These are phyloP conservation scores for Heliconius hewitsoni DNA, from an alignment of 1,140 invertebrate species.

Conservation along the genomic window DNA sequence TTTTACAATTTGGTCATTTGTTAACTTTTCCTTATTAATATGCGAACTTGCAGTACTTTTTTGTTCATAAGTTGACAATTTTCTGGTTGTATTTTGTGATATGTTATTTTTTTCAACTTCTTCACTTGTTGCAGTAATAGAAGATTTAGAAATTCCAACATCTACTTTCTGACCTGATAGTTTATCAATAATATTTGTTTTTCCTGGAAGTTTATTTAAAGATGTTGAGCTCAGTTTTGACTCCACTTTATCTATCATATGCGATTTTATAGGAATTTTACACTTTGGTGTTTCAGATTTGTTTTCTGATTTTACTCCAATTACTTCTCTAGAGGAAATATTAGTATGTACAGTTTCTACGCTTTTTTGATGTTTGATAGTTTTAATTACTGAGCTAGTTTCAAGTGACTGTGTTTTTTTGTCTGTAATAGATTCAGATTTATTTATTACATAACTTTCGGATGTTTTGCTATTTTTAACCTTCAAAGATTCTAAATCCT, in stretches of 20 bases:
- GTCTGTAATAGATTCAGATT: constrained; percentile 13
- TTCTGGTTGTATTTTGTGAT: neutral
- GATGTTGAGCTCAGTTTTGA: constrained; percentile 13
- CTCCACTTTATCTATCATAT: constrained; percentile 16
- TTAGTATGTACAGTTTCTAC: neutral
- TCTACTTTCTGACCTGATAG: neutral
- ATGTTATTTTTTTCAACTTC: neutral
- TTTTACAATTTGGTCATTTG: neutral
- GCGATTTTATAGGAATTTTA: constrained; percentile 17
- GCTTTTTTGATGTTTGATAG: constrained; percentile 10
- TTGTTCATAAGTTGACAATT: neutral
- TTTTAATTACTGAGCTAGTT: constrained; percentile 15
- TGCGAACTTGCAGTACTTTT: neutral
- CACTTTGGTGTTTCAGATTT: neutral
- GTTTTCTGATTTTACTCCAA: neutral
- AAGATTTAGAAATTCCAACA: neutral
- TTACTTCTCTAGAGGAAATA: constrained; percentile 9
- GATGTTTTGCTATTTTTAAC: neutral
- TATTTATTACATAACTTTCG: neutral
- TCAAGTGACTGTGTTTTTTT: neutral
- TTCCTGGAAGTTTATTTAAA: constrained; percentile 12
- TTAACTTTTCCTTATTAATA: neutral
- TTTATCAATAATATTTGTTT: neutral
- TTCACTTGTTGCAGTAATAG: neutral
- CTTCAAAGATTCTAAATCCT: neutral